phyloP scores from a whole-genome alignment of 2,113 vertebrate species.

The Okapia johnstoni region DNA sequence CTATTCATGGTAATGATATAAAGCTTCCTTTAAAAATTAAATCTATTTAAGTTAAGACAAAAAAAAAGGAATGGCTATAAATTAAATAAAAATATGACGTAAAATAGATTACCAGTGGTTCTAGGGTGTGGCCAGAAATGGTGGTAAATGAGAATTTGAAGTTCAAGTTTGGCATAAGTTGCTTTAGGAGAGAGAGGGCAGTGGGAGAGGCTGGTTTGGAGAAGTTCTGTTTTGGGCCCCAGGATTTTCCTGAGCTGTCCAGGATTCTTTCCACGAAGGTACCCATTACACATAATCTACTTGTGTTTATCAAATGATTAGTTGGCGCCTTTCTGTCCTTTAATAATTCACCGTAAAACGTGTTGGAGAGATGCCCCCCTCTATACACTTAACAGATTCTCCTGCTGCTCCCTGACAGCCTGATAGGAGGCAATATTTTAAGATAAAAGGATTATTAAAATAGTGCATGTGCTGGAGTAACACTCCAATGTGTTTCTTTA shows the following conservation, averaged over 20 bases:
- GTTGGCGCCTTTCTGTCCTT: slow-evolving; percentile 54
- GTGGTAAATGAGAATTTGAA: not conserved
- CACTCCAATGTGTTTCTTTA: slow-evolving; percentile 40
- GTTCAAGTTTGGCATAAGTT: not conserved
- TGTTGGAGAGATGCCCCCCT: slow-evolving; percentile 51
- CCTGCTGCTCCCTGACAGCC: slow-evolving; percentile 62
- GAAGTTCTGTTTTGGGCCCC: slow-evolving; percentile 16
- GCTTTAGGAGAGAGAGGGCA: not conserved
- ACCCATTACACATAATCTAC: slow-evolving; percentile 54
- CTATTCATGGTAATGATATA: slow-evolving; percentile 61
- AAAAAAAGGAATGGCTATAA: slow-evolving; percentile 44
- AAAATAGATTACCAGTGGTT: not conserved
- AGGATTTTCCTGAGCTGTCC: slow-evolving; percentile 55
- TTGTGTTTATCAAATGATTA: slow-evolving; percentile 66
- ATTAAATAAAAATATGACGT: slow-evolving; percentile 56
- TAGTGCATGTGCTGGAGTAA: slow-evolving; percentile 40
- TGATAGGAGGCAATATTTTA: slow-evolving; percentile 66
- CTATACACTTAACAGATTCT: slow-evolving; percentile 63
- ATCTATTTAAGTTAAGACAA: slow-evolving; percentile 56
- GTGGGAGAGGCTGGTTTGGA: fast-evolving
- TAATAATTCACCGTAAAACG: slow-evolving; percentile 57
- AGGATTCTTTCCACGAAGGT: slow-evolving; percentile 60
- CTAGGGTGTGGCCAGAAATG: slow-evolving; percentile 13
- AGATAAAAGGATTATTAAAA: slow-evolving; percentile 68
- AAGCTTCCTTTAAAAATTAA: slow-evolving; percentile 72